Evolutionary conservation across 2,888 invertebrate species (phyloP).

Genomic region (Lochmaea crataegi): DNA sequence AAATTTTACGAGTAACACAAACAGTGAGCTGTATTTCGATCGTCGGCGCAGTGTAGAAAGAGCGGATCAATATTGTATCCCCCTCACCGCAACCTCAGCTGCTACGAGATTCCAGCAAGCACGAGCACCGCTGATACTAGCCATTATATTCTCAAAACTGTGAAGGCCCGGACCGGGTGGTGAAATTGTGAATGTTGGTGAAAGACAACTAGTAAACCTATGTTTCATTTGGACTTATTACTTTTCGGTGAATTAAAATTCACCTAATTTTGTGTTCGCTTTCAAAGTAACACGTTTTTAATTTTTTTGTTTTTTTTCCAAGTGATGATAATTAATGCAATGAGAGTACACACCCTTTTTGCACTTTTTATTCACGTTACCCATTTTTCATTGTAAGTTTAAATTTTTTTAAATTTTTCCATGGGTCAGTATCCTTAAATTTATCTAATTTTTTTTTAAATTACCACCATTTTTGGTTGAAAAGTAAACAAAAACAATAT

Average conservation of each 20-base stretch:
- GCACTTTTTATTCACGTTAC: conserved; percentile 62
- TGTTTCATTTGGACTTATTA: conserved; percentile 44
- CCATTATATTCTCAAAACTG: conserved; percentile 41
- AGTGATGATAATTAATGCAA: conserved; percentile 47
- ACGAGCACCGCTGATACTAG: conserved; percentile 40
- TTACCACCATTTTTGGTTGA: not conserved
- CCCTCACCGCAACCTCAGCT: conserved; percentile 43
- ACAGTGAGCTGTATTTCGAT: conserved; percentile 44
- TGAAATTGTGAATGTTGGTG: conserved; percentile 46
- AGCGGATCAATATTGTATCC: conserved; percentile 46
- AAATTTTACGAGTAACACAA: conserved; percentile 46
- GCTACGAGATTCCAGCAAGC: conserved; percentile 41
- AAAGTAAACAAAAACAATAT: conserved; percentile 32
- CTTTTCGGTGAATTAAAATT: conserved; percentile 48
- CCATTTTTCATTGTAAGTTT: conserved; percentile 68
- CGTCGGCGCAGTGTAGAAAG: conserved; percentile 45
- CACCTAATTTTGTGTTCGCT: conserved; percentile 48
- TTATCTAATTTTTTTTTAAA: not conserved
- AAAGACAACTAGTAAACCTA: conserved; percentile 42
- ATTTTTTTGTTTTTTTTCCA: conserved; percentile 37
- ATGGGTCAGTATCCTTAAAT: conserved; percentile 19
- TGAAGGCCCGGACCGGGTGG: conserved; percentile 42
- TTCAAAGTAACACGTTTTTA: conserved; percentile 37
- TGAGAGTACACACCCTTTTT: conserved; percentile 54
- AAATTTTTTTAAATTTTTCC: conserved; percentile 16